Evolutionary conservation across 2,113 vertebrate genomes (phyloP).

Genomic region (Bambusicola thoracicus): DNA sequence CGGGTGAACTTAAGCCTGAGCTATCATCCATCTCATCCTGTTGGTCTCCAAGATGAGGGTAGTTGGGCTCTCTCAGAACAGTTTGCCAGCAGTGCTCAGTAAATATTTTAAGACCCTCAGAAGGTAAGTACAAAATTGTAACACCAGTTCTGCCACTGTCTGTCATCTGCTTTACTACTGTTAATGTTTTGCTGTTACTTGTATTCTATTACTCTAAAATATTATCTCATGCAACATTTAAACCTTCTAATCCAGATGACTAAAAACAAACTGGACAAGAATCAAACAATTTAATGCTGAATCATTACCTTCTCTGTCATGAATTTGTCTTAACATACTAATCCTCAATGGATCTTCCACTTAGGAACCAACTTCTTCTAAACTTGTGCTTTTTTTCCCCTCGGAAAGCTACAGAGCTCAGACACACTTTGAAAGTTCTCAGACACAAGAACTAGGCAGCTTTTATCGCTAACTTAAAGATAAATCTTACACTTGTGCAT

Average conservation of each 20-base stretch:
- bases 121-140: not conserved
- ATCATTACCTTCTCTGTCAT: not conserved
- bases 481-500: not conserved
- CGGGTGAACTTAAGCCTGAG: not conserved
- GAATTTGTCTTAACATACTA: not conserved
- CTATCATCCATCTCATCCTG: not conserved
- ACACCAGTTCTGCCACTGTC: not conserved
- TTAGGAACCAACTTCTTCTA: not conserved
- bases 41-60: not conserved
- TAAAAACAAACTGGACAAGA: not conserved
- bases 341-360: not conserved
- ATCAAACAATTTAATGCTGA: not conserved
- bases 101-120: not conserved
- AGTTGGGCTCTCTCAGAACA: not conserved
- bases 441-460: not conserved
- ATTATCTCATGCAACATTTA: not conserved
- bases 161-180: not conserved
- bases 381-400: not conserved
- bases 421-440: not conserved
- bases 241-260: not conserved
- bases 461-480: not conserved
- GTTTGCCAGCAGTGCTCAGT: not conserved
- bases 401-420: not conserved
- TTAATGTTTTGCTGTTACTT: not conserved
- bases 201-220: not conserved